Base-by-base conservation (phyloP, 2,113 vertebrate genomes). In the Strigops habroptila region DNA sequence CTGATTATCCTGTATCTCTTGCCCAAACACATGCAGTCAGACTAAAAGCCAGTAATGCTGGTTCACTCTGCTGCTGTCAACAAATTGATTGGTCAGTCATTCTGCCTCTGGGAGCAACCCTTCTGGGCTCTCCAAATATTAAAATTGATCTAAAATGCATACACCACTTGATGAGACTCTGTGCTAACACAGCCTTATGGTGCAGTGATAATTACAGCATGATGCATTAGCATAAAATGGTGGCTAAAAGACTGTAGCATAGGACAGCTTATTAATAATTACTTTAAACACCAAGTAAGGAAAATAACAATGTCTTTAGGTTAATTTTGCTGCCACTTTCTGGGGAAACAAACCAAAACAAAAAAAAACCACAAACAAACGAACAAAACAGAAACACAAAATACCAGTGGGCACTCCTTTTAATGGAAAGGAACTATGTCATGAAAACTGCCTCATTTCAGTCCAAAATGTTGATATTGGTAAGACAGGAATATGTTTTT, bases 101-200 rank as follows among this genome's bases (percentile, higher is more conserved):
- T 57, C 55, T 88, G 76, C 76, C 64, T 94, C 65, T 86, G 84
- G 63, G 49, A 91, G 53, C 41, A 88, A 57, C 76, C 91, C 53
- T 79, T 87, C 87, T 82, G 90, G 86, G 76, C 86, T 94, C 83
- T 92, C 79, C 80, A 86, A 68, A 71, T 96, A 83, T 86, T 91
- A 86, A 78, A 88, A 95, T 94, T 86, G 90, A 96, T 95, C 93
- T 90, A 16, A 94, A 94, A 94, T 71, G 44, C 79, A 28, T 94
- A 64, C 90, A 76, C 84, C 65, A 68, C 27, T 83, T 43, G 64
- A 75, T 88, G 73, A 86, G 62, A 16, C 39, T 60, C 39, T 44
- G 14, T 59, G 57, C 2, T 27, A 44, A 51, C 53, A 31, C n/a
- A 79, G 46, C 55, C 76, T 57, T 76, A 70, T 63, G 79, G 31